Evolutionary conservation across 2,113 vertebrate species (phyloP), one percentile per base, ranked within the genome.

Genomic region (Electrona antarctica): DNA sequence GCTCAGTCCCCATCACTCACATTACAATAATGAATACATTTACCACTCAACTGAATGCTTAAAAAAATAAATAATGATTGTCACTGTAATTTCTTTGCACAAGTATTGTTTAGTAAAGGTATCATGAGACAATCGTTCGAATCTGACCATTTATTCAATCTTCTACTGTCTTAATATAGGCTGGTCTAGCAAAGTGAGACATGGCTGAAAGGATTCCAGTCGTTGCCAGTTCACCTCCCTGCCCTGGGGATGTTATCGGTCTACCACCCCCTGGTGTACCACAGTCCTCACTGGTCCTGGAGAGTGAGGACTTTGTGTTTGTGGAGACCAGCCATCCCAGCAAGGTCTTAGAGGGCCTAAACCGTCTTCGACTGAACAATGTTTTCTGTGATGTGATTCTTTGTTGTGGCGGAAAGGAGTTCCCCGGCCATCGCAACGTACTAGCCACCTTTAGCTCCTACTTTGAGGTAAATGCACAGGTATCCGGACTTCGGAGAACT

Each of bases 301-400:
- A 87, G 33, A 84, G 61, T 7, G 87, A 89, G 68, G 85, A 85
- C 62, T 87, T 84, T 13, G 84, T 88, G 68, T 89, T 88, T 54
- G 67, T 83, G 14, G 88, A 88, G 64, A 55, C 67, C 0, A 66
- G 77, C 14, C 86, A 88, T 55, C 54, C 87, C 56, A 87, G 75
- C 72, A 85, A 80, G 64, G 82, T 90, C 46, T 65, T 90, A 56
- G 84, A 86, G n/a, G 86, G 84, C 6, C 67, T 90, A 49, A 85
- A 88, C 69, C 81, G 82, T 60, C 56, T 90, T 21, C 60, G 88
- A 8, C 75, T 85, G 51, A 88, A 86, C 64, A 81, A 86, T 1
- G 82, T 85, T 55, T 87, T 90, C 74, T 88, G 86, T 15, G 88
- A 90, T 9, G 86, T 90, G 7, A 87, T 79, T 7, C 82, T 90